phyloP scores from a whole-genome alignment of 2,797 vertebrate genomes.

The Cuniculus paca region DNA sequence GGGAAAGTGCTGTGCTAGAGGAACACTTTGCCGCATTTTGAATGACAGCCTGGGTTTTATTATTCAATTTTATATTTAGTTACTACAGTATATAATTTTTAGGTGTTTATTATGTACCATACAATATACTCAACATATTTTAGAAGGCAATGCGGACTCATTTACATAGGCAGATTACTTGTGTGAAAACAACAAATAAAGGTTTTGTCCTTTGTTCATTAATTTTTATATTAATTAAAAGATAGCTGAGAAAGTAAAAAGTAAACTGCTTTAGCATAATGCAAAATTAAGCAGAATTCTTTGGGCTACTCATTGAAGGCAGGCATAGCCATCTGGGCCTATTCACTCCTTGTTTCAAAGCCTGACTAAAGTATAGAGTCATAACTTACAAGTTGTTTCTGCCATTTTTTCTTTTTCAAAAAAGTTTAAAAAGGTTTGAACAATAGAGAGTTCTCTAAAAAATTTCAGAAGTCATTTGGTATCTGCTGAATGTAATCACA shows the following conservation, averaged over 20 bases:
- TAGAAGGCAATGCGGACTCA: neutral
- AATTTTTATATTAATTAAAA: conserved; percentile 32
- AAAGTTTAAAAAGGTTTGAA: neutral
- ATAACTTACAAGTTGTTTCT: neutral
- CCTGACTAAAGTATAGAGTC: neutral
- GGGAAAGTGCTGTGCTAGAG: neutral
- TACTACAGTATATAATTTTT: neutral
- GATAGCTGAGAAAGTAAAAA: conserved; percentile 20
- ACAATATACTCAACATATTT: neutral
- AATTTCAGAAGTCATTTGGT: conserved; percentile 2
- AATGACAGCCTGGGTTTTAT: conserved; percentile 23
- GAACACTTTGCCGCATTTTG: neutral
- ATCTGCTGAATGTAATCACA: neutral
- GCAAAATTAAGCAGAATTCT: neutral
- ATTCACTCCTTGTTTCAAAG: neutral
- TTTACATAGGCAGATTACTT: neutral
- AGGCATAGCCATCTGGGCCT: neutral
- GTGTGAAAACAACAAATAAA: neutral
- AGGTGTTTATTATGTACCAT: neutral
- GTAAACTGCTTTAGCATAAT: neutral
- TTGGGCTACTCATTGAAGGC: neutral
- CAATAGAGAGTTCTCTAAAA: conserved; percentile 1
- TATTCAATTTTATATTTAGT: neutral
- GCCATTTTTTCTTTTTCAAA: conserved; percentile 19
- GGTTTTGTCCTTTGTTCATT: neutral